Evolutionary conservation across 1,140 invertebrate genomes (phyloP).

Genomic region (Megalopta genalis): DNA sequence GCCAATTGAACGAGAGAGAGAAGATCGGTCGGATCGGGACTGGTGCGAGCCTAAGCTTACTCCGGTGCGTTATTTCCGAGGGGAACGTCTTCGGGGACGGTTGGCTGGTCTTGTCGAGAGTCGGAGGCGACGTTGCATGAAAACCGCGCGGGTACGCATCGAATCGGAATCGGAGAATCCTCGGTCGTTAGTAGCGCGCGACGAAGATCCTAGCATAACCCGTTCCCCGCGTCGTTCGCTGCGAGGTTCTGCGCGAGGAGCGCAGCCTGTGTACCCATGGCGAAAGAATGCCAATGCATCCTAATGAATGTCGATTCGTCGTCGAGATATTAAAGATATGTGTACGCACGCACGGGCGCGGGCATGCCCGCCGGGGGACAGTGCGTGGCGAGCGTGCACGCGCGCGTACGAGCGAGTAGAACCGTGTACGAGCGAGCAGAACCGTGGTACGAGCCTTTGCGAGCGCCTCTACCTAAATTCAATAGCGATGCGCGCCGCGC

Average conservation of each 20-base stretch:
- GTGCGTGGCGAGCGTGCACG: background rate
- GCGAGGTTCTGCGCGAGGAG: too few species aligned
- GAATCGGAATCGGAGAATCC: slow-evolving; percentile 37
- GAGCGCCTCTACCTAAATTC: slow-evolving; percentile 33
- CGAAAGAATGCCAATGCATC: slow-evolving; percentile 60
- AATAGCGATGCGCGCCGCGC: slow-evolving; percentile 23
- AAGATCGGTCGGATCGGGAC: too few species aligned
- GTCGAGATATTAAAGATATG: slow-evolving; percentile 60
- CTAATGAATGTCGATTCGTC: slow-evolving; percentile 63
- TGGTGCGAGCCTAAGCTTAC: too few species aligned
- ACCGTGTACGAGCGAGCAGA: too few species aligned
- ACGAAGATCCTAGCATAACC: slow-evolving; percentile 47
- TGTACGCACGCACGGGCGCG: slow-evolving; percentile 15
- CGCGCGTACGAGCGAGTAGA: too few species aligned
- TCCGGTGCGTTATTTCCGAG: background rate
- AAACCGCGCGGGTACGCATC: slow-evolving; percentile 26
- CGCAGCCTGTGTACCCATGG: background rate
- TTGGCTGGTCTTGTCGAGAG: background rate
- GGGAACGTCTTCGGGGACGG: background rate
- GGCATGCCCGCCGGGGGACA: background rate
- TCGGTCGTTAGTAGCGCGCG: slow-evolving; percentile 32
- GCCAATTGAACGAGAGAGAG: too few species aligned
- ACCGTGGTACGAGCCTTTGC: background rate
- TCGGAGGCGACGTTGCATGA: slow-evolving; percentile 1
- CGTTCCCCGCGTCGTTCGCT: slow-evolving; percentile 14